Conservation (phyloP, 2,797 vertebrate genomes). For the Arctocebus calabarensis region DNA sequence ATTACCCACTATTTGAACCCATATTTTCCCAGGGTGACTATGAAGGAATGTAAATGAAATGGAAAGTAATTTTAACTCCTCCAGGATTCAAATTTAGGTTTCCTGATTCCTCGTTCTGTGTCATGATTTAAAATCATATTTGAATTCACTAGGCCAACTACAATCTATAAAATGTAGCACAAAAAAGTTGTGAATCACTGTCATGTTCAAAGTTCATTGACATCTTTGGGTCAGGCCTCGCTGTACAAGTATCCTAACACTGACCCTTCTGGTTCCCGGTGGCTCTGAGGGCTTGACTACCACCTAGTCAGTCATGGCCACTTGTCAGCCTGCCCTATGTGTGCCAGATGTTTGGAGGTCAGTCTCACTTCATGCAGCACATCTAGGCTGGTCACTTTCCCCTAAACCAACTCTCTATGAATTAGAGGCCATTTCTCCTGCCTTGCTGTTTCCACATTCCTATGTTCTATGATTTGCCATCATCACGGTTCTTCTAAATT, state of each 20-base stretch:
- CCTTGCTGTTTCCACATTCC: too few relatives aligned
- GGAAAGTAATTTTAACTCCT: background rate
- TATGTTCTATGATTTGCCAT: background rate
- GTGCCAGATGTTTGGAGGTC: background rate
- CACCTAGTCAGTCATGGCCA: background rate
- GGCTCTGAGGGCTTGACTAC: background rate
- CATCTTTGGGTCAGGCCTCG: background rate
- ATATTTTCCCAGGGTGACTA: background rate
- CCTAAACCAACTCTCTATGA: too few relatives aligned
- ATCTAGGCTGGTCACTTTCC: background rate
- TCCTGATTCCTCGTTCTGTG: background rate
- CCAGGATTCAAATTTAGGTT: background rate
- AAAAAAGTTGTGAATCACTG: background rate
- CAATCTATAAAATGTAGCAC: background rate
- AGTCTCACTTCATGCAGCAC: too few relatives aligned
- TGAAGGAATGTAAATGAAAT: background rate
- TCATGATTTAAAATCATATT: background rate
- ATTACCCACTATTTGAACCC: background rate
- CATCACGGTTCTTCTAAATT: too few relatives aligned
- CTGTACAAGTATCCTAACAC: too few relatives aligned
- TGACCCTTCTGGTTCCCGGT: background rate
- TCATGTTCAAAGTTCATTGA: background rate
- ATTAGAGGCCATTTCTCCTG: background rate
- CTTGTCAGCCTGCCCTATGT: background rate
- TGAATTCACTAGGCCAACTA: background rate